Evolutionary conservation across 2,888 invertebrate genomes (phyloP).

Genomic region (Drosophila heteroneura): DNA sequence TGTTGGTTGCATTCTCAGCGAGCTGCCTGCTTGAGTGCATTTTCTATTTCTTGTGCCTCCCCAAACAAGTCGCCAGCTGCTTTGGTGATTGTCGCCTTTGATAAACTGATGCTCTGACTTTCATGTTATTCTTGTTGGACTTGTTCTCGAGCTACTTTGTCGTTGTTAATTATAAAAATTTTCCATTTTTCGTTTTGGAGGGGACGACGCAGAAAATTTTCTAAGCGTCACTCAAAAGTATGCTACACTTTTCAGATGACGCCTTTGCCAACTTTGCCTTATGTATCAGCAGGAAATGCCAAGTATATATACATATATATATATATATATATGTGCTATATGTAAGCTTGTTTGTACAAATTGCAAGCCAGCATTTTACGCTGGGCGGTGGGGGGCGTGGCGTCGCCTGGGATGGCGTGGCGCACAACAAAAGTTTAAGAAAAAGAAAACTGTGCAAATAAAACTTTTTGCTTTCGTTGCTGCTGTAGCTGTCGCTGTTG

Average conservation of each 20-base stretch:
- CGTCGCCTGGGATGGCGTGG: slow-evolving; percentile 7
- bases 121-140: slow-evolving; percentile 47
- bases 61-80: slow-evolving; percentile 43
- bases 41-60: slow-evolving; percentile 58
- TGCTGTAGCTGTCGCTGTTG: slow-evolving; percentile 22
- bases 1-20: slow-evolving; percentile 38
- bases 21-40: slow-evolving; percentile 42
- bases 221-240: slow-evolving; percentile 74
- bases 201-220: slow-evolving; percentile 38
- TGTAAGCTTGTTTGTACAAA: slow-evolving; percentile 68
- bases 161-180: slow-evolving; percentile 78
- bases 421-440: slow-evolving; percentile 74
- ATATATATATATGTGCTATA: slow-evolving; percentile 28
- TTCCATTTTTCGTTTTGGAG: slow-evolving; percentile 55
- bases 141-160: slow-evolving; percentile 72
- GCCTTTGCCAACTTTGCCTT: slow-evolving; percentile 67
- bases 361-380: slow-evolving; percentile 78
- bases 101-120: slow-evolving; percentile 68
- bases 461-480: slow-evolving; percentile 77
- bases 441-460: slow-evolving; percentile 80
- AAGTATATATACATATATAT: slow-evolving; percentile 31
- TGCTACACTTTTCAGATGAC: slow-evolving; percentile 71
- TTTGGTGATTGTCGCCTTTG: slow-evolving; percentile 71
- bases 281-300: slow-evolving; percentile 48
- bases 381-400: slow-evolving; percentile 17